Base-by-base conservation (phyloP, 2,888 invertebrate genomes). In the Meta bourneti region DNA sequence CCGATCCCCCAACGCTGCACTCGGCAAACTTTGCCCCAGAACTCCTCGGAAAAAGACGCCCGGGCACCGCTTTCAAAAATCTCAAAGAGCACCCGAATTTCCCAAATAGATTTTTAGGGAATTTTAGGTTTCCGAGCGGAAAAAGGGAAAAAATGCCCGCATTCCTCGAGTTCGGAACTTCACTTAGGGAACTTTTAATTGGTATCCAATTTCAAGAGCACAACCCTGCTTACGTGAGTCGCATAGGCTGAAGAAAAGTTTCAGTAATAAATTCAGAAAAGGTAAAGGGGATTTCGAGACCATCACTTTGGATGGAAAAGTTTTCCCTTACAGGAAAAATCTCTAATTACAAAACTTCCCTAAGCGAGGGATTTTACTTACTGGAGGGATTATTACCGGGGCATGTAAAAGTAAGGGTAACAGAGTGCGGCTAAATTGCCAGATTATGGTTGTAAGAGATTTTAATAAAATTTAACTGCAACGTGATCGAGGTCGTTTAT, bases 381-480 rank as follows among this genome's bases (percentile, higher is more conserved):
- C 74, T 16, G 74, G n/a, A 77, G 51, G 49, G 61, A 61, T 61
- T 61, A 61, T 61, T 61, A 61, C 13, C 61, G 61, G 11, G 61
- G 61, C 13, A 61, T 9, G 16, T 16, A 61, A 16, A 61, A 61
- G 16, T 61, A 61, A 61, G 61, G 13, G 61, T 5, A 9, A 16
- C 1, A 34, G 34, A 2, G 34, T 34, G 34, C n/a, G 34, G 34
- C 34, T 34, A 54, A 19, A 80, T 80, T 34, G 61, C 61, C 61
- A 80, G 79, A 80, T 80, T 80, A 80, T 80, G 79, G 79, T 80
- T 80, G 69, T 77, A 75, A 54, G 80, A 75, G 48, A 72, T 90
- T 90, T 90, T 90, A 90, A 85, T 90, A 90, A 90, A 90, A 90
- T 90, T 90, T 85, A 49, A 81, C 52, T 69, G 70, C 74, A 52